Evolutionary conservation across 1,140 invertebrate genomes (phyloP).

Genomic region (Sitobion miscanthi): DNA sequence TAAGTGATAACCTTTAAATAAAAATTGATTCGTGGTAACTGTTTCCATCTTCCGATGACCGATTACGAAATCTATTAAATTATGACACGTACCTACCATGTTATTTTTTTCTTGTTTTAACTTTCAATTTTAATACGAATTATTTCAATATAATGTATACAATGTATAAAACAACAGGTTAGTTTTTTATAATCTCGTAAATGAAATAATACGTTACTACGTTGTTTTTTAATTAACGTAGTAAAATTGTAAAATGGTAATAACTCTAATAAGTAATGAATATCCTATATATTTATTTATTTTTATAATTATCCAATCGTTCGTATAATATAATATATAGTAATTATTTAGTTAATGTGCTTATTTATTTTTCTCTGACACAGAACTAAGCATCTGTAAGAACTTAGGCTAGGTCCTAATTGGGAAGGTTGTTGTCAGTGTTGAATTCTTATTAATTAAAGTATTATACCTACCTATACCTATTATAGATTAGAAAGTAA

Average conservation of each 20-base stretch:
- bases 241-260: not conserved
- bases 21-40: not conserved
- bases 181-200: not conserved
- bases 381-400: not conserved
- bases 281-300: not conserved
- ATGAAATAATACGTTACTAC: not conserved
- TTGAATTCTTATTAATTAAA: not conserved
- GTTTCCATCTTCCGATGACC: not conserved
- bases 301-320: not conserved
- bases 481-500: not conserved
- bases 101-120: not conserved
- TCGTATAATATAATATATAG: not conserved
- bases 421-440: not conserved
- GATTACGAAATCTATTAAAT: not conserved
- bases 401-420: not conserved
- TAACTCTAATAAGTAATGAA: not conserved
- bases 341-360: not conserved
- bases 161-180: not conserved
- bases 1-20: not conserved
- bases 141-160: not conserved
- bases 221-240: not conserved
- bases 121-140: not conserved
- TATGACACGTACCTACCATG: not conserved
- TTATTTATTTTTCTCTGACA: not conserved
- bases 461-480: too few species aligned